phyloP scores from a whole-genome alignment of 2,797 vertebrate genomes.

The Bradypodion ventrale region DNA sequence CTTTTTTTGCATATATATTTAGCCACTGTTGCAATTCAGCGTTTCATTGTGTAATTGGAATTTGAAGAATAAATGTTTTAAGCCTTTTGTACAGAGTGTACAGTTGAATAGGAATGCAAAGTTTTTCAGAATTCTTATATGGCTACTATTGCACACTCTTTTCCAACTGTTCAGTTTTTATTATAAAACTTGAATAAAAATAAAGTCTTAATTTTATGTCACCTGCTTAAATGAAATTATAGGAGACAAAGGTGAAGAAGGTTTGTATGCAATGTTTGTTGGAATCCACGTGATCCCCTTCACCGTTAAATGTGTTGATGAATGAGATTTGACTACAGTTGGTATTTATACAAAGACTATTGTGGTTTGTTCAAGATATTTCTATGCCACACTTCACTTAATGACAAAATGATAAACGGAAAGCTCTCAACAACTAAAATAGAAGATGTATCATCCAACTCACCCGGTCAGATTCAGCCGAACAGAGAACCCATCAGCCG shows the following conservation, averaged over 20 bases:
- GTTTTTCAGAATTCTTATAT: slow-evolving; percentile 43
- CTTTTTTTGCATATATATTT: slow-evolving; percentile 32
- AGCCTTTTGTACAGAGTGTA: slow-evolving; percentile 55
- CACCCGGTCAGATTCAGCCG: background rate
- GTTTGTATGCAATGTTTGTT: background rate
- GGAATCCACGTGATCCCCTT: background rate
- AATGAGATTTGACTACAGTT: background rate
- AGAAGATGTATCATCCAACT: background rate
- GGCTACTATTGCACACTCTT: slow-evolving; percentile 27
- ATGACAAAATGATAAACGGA: background rate
- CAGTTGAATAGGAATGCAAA: slow-evolving; percentile 40
- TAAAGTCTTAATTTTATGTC: background rate
- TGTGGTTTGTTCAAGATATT: background rate
- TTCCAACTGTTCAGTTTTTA: background rate
- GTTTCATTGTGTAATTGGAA: slow-evolving; percentile 50
- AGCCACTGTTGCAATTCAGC: slow-evolving; percentile 17
- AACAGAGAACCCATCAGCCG: background rate
- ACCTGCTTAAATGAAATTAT: background rate
- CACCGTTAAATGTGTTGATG: background rate
- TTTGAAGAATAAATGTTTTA: slow-evolving; percentile 62
- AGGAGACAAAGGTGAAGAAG: background rate
- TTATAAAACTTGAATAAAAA: slow-evolving; percentile 32
- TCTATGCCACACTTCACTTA: too few relatives aligned
- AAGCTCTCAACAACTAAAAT: background rate
- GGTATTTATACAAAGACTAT: background rate